Base-by-base conservation (phyloP, 2,888 invertebrate species). In the Microplitis deprimator region DNA sequence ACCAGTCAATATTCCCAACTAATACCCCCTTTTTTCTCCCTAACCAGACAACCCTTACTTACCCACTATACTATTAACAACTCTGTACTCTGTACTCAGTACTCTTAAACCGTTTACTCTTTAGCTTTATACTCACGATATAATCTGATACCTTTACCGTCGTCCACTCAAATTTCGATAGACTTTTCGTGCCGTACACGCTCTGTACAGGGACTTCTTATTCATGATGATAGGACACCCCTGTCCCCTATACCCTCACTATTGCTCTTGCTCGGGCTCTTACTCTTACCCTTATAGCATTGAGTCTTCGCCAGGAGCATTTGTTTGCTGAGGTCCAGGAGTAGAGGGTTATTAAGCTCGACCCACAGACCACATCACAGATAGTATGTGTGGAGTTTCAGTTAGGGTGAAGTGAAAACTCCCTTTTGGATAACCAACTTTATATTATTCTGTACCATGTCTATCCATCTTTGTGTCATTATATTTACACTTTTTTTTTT, bases 311-410 rank as follows among this genome's bases (percentile, higher is more conserved):
- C 84, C 83, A 85, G 84, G 78, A 84, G 84, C 86, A 85, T 85
- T 89, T 88, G 89, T 89, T 88, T 87, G 89, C 87, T 85, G 84
- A 88, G 86, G 88, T 87, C 85, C 79, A 79, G 77, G 85, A 88
- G 85, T 84, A 84, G 83, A 86, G 85, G 79, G 86, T 88, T 89
- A 89, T 89, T 89, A 89, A 88, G 87, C 87, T 83, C 84, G 39
- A 81, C 83, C 88, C 87, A 84, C 85, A 88, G 87, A 89, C 89
- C 88, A 89, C 89, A 89, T 89, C 89, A 89, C 85, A 89, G 78
- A 75, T 50, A 50, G 13, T 13, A 5, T 50, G 50, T 50, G 50
- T 50, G 50, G 50, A 39, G 73, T 39, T 68, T 38, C 40, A 40
- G 16, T 84, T 81, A 77, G 83, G 82, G 83, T 83, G 84, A 74